Evolutionary conservation across 2,888 invertebrate species (phyloP).

Genomic region (Metallyticus violacea): DNA sequence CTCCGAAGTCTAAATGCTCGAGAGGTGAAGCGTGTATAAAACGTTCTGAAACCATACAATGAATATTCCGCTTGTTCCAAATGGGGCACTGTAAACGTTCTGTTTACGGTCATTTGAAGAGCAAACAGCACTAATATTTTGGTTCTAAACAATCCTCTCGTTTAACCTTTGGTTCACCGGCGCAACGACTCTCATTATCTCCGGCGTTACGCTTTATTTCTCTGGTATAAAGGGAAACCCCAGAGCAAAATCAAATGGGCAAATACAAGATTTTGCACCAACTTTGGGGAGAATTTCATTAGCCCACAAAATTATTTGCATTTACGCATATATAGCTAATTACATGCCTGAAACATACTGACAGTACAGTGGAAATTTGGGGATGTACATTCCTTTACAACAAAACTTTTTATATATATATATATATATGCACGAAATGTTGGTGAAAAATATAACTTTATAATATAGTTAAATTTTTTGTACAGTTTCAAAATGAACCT

Average conservation of each 20-base stretch:
- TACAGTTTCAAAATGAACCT: too few relatives aligned
- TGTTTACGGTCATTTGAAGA: not conserved
- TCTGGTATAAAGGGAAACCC: not conserved
- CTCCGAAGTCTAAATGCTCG: not conserved
- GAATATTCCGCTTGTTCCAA: not conserved
- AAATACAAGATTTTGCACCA: not conserved
- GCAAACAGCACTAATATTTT: not conserved
- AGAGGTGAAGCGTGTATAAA: not conserved
- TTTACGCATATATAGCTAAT: not conserved
- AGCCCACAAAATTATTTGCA: not conserved
- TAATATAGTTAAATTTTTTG: too few relatives aligned
- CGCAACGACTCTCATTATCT: not conserved
- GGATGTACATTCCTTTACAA: too few relatives aligned
- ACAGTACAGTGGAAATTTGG: too few relatives aligned
- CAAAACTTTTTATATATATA: too few relatives aligned
- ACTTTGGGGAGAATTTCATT: not conserved
- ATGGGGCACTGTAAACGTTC: not conserved
- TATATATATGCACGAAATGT: too few relatives aligned
- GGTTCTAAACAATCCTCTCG: not conserved
- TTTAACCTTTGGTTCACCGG: not conserved
- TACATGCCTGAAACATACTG: not conserved
- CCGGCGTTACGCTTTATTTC: not conserved
- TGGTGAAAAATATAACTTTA: too few relatives aligned
- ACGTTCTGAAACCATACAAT: not conserved
- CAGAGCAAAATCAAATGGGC: not conserved